phyloP scores from a whole-genome alignment of 1,140 invertebrate genomes.

The Dufourea novaeangliae region DNA sequence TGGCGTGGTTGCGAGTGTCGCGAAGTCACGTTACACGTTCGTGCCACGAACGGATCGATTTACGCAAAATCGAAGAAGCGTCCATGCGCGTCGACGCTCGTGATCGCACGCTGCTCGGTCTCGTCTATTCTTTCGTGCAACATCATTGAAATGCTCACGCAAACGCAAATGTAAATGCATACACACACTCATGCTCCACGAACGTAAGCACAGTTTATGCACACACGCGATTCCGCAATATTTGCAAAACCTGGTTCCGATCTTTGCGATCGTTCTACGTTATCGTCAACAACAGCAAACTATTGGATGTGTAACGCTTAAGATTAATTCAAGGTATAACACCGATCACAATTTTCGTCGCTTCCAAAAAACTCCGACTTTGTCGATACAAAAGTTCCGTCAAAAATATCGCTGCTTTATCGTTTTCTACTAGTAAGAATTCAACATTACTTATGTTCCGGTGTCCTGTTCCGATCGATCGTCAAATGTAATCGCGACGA shows the following conservation, averaged over 20 bases:
- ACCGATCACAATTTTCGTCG: slow-evolving; percentile 71
- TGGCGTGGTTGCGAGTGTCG: too few species aligned
- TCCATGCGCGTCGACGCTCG: not conserved
- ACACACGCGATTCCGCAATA: slow-evolving; percentile 48
- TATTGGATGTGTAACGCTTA: slow-evolving; percentile 65
- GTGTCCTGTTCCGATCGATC: slow-evolving; percentile 43
- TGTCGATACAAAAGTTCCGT: slow-evolving; percentile 68
- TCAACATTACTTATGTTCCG: slow-evolving; percentile 34
- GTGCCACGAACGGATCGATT: not conserved
- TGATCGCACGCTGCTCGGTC: not conserved
- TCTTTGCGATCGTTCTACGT: slow-evolving; percentile 58
- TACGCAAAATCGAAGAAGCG: too few species aligned
- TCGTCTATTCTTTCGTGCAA: not conserved
- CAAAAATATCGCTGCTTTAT: slow-evolving; percentile 68
- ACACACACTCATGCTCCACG: slow-evolving; percentile 14
- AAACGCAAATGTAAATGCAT: slow-evolving; percentile 14
- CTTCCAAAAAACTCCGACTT: slow-evolving; percentile 62
- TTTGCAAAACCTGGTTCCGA: slow-evolving; percentile 35
- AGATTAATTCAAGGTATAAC: slow-evolving; percentile 62
- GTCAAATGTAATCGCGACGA: not conserved
- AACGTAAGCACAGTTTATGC: slow-evolving; percentile 41
- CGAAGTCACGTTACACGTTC: not conserved
- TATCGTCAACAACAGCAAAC: slow-evolving; percentile 75
- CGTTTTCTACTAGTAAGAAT: slow-evolving; percentile 55
- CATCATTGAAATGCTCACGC: not conserved